phyloP scores from a whole-genome alignment of 2,113 vertebrate species.

The Prochilodus magdalenae region DNA sequence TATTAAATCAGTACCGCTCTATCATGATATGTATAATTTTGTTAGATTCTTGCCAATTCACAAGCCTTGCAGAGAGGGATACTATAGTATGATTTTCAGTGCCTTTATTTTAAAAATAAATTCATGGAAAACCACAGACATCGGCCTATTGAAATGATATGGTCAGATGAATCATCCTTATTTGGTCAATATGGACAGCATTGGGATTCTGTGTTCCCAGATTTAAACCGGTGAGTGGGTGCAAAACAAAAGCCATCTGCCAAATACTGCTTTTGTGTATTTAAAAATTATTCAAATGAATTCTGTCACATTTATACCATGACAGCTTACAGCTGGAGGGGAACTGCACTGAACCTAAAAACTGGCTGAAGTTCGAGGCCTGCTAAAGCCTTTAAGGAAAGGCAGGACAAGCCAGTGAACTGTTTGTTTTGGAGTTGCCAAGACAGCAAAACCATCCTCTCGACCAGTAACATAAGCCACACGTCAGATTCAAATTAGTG shows the following conservation, averaged over 20 bases:
- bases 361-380: background rate
- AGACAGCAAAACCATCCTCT: background rate
- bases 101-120: too few relatives aligned
- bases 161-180: too few relatives aligned
- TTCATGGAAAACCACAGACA: too few relatives aligned
- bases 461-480: constrained; percentile 1
- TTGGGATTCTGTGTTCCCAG: background rate
- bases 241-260: background rate
- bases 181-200: background rate
- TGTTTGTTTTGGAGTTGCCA: constrained; percentile 29
- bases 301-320: background rate
- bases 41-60: too few relatives aligned
- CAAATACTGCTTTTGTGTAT: background rate
- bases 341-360: background rate
- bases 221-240: background rate
- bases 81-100: too few relatives aligned
- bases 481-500: constrained; percentile 2
- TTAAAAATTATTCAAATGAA: constrained; percentile 34
- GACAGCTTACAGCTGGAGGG: background rate
- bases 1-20: too few relatives aligned
- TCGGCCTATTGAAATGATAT: too few relatives aligned
- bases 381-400: background rate
- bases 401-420: background rate
- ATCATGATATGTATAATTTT: too few relatives aligned
- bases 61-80: too few relatives aligned